These are phyloP conservation scores for Anoplolepis gracilipes DNA, from an alignment of 1,140 invertebrate genomes.

Conservation along the genomic window DNA sequence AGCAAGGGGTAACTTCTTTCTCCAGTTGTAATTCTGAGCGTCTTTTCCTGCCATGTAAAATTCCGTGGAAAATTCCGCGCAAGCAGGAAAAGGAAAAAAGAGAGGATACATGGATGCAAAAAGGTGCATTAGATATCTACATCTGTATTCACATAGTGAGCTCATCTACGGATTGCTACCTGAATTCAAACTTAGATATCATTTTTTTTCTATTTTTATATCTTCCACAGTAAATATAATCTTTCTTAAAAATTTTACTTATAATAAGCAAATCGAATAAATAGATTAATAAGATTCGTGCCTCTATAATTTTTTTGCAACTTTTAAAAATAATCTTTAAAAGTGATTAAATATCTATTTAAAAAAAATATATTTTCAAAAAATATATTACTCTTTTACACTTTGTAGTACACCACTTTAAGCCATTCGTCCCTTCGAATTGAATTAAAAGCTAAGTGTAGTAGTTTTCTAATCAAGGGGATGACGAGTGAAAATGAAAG, in stretches of 20 bases:
- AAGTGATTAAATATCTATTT: background rate
- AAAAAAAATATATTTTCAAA: background rate
- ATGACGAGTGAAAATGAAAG: slow-evolving; percentile 51
- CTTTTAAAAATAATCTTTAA: background rate
- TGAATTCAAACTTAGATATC: background rate
- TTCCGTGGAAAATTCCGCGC: background rate
- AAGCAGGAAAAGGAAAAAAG: background rate
- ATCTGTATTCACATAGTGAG: background rate
- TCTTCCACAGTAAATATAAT: background rate
- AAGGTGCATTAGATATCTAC: background rate
- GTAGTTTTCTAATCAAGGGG: slow-evolving; percentile 2
- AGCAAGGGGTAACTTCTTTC: background rate
- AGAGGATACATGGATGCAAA: background rate
- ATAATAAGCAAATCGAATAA: background rate
- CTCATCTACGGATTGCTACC: background rate
- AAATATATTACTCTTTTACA: background rate
- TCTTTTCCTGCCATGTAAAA: background rate
- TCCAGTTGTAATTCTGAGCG: slow-evolving; percentile 35
- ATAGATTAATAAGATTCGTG: background rate
- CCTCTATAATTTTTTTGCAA: too few species aligned
- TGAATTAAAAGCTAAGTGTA: slow-evolving; percentile 7
- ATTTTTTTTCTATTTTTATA: background rate
- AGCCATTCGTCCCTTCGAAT: background rate
- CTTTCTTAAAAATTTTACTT: background rate
- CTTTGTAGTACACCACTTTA: background rate